phyloP scores from a whole-genome alignment of 2,797 vertebrate genomes.

The Pampus argenteus region DNA sequence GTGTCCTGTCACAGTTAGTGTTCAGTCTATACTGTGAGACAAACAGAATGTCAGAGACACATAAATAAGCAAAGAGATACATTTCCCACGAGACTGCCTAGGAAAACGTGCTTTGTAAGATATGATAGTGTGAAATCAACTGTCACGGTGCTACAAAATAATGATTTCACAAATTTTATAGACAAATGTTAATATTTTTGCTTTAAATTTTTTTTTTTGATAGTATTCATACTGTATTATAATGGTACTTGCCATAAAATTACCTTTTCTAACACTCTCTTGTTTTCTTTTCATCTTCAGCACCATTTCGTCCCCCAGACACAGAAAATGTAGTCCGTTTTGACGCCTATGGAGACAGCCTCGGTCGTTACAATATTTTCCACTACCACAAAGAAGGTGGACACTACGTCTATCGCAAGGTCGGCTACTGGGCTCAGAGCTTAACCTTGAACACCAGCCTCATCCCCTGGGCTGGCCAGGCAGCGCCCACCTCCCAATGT shows the following conservation, averaged over 20 bases:
- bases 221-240: slow-evolving; percentile 84
- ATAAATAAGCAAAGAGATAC: slow-evolving; percentile 25
- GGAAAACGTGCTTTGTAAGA: not conserved
- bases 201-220: slow-evolving; percentile 4
- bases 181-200: not conserved
- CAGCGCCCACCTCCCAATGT: slow-evolving; percentile 92
- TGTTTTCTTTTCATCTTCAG: slow-evolving; percentile 62
- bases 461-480: slow-evolving; percentile 89
- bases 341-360: slow-evolving; percentile 93
- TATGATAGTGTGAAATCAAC: not conserved
- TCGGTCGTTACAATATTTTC: slow-evolving; percentile 98
- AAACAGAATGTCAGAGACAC: slow-evolving; percentile 23
- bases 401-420: slow-evolving; percentile 91
- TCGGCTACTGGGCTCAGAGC: slow-evolving; percentile 96
- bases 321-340: slow-evolving; percentile 91
- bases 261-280: not conserved
- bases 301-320: slow-evolving; percentile 78
- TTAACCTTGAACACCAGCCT: slow-evolving; percentile 91
- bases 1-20: slow-evolving; percentile 24
- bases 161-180: slow-evolving; percentile 4
- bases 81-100: slow-evolving; percentile 4
- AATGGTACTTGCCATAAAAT: slow-evolving; percentile 53
- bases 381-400: slow-evolving; percentile 89
- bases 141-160: slow-evolving; percentile 1
- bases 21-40: slow-evolving; percentile 9